Base-by-base conservation (phyloP, 2,113 vertebrate species). In the Porphyrio hochstetteri region DNA sequence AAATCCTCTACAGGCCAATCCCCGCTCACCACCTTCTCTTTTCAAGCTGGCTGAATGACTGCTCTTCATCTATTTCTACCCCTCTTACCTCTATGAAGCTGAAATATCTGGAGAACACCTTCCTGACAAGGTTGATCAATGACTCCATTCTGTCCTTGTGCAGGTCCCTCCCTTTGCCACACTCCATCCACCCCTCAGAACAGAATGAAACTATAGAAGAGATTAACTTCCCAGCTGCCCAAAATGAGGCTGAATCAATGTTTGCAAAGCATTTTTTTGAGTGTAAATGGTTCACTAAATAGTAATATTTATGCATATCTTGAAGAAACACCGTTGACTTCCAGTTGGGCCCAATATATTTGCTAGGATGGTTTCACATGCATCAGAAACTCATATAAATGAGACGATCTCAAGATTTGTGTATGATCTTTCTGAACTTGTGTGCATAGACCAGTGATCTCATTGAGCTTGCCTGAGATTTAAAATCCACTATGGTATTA, bases 1-100 rank as follows among this genome's bases (percentile, higher is more conserved):
- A 90, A 88, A 64, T n/a, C 48, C 79, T 92, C 60, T 74, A 82
- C 42, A 96, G 88, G 86, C 35, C 68, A 82, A 55, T 90, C 67
- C 95, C 94, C 88, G 4, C 81, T 91, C 55, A 91, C 83, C 93
- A 92, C n/a, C 40, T 92, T 82, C 55, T 88, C 57, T 86, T 64
- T 76, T 61, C 69, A 82, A 90, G 60, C 69, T 95, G 91, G 57
- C 64, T 86, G 36, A 94, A 69, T 71, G 77, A 89, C 92, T 97
- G 81, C 83, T 92, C 96, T 96, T 89, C 55, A 85, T 69, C 88
- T 95, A 68, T 94, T 96, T 93, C 95, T 91, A 96, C 92, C 96
- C 94, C 96, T 97, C 96, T 94, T 97, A 96, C 96, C 96, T 97
- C 96, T 96, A 97, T 94, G 93, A 90, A 94, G 91, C 95, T 95